A percentile compares a stretch with the other conserved stretches of the same genome.
phyloP scores from a whole-genome alignment of 2,888 invertebrate genomes.

The Herminia tarsipennalis region DNA sequence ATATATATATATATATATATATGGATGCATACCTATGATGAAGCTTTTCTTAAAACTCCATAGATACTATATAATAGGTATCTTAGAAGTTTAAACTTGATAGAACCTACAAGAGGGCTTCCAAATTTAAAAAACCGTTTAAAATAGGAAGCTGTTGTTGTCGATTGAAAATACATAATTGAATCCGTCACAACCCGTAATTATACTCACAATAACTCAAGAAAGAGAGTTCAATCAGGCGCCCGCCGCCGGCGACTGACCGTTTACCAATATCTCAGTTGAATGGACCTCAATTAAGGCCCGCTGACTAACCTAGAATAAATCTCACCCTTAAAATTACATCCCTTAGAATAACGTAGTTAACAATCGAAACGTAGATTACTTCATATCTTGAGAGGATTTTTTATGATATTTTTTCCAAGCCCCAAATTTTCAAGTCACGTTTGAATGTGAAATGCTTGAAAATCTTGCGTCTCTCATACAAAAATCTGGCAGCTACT shows the following conservation, averaged over 20 bases:
- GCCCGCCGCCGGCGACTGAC: constrained; percentile 53
- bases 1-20: too few relatives aligned
- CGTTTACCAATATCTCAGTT: constrained; percentile 71
- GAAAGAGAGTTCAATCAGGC: constrained; percentile 59
- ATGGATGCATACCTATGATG: too few relatives aligned
- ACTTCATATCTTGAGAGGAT: constrained; percentile 53
- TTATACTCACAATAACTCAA: constrained; percentile 50
- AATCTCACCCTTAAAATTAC: constrained; percentile 59
- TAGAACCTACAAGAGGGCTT: too few relatives aligned
- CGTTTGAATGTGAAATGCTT: constrained; percentile 52
- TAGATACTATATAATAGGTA: too few relatives aligned
- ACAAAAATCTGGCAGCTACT: constrained; percentile 16
- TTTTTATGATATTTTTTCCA: constrained; percentile 59
- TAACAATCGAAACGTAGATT: constrained; percentile 69
- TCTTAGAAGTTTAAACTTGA: too few relatives aligned
- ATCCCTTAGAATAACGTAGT: constrained; percentile 57
- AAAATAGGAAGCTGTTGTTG: neutral
- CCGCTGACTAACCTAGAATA: constrained; percentile 60
- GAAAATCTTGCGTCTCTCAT: constrained; percentile 35
- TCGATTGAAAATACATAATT: constrained; percentile 18
- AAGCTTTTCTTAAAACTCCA: too few relatives aligned
- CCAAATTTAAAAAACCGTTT: neutral
- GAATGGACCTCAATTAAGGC: constrained; percentile 75
- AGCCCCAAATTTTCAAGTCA: constrained; percentile 60
- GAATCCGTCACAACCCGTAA: constrained; percentile 47